Evolutionary conservation across 2,888 invertebrate genomes (phyloP).

Genomic region (Tenthredo mesomela): DNA sequence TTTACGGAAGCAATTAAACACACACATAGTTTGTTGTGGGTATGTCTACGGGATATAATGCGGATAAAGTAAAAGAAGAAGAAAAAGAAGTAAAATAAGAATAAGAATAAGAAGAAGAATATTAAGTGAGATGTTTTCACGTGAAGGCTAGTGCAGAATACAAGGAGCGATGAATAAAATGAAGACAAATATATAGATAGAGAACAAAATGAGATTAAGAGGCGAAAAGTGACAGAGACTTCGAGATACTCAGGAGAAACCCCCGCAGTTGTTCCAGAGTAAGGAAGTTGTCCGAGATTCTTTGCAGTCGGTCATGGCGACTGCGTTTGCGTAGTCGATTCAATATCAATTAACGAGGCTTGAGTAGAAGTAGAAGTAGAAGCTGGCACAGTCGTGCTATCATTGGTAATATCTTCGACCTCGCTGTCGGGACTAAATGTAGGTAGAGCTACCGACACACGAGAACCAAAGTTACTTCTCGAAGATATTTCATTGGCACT

Average conservation of each 20-base stretch:
- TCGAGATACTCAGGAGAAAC: slow-evolving; percentile 50
- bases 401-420: slow-evolving; percentile 80
- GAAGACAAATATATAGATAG: slow-evolving; percentile 15
- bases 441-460: slow-evolving; percentile 83
- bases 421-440: slow-evolving; percentile 84
- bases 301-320: slow-evolving; percentile 39
- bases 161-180: slow-evolving; percentile 3
- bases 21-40: slow-evolving; percentile 42
- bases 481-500: slow-evolving; percentile 63
- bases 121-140: slow-evolving; percentile 11
- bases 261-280: slow-evolving; percentile 30
- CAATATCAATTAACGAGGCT: neutral
- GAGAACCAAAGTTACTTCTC: slow-evolving; percentile 75
- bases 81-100: slow-evolving; percentile 34
- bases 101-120: slow-evolving; percentile 5
- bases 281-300: slow-evolving; percentile 37
- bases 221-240: slow-evolving; percentile 44
- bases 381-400: slow-evolving; percentile 55
- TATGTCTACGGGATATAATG: slow-evolving; percentile 51
- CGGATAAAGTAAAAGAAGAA: slow-evolving; percentile 6
- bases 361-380: slow-evolving; percentile 17
- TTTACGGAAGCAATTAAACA: slow-evolving; percentile 44
- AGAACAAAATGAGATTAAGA: neutral
- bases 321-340: slow-evolving; percentile 26
- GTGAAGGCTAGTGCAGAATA: neutral